These are phyloP conservation scores for Zeugodacus cucurbitae DNA, from an alignment of 1,140 invertebrate genomes.

Conservation along the genomic window DNA sequence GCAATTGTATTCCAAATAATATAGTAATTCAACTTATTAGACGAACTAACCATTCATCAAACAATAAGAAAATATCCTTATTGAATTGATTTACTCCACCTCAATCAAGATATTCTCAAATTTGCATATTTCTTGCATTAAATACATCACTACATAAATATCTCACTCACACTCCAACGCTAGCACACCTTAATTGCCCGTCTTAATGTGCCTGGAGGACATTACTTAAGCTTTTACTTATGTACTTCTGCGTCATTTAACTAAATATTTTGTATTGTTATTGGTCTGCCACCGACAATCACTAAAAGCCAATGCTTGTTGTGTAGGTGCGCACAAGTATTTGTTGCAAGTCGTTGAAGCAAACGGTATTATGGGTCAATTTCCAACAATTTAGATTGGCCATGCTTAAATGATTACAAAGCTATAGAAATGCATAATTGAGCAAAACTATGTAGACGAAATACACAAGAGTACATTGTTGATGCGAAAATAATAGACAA, in stretches of 20 bases:
- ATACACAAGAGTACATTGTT: not conserved
- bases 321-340: not conserved
- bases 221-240: not conserved
- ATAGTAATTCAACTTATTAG: too few species aligned
- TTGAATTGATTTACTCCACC: not conserved
- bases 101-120: not conserved
- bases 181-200: not conserved
- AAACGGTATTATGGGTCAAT: conserved; percentile 1
- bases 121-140: conserved; percentile 8
- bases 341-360: conserved; percentile 6
- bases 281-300: not conserved
- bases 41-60: too few species aligned
- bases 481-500: not conserved
- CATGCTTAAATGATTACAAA: conserved; percentile 1
- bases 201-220: not conserved
- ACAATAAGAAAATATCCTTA: not conserved
- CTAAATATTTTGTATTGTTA: conserved; percentile 32
- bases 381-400: not conserved
- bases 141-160: not conserved
- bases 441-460: not conserved
- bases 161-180: not conserved
- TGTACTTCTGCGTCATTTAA: conserved; percentile 9
- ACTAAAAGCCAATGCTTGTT: conserved; percentile 6
- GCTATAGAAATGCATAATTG: conserved; percentile 10
- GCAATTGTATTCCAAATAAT: too few species aligned